Percentiles rank a stretch among this genome's conserved stretches.
phyloP scores from a whole-genome alignment of 2,797 vertebrate species.

The Dendrocincla fuliginosa region DNA sequence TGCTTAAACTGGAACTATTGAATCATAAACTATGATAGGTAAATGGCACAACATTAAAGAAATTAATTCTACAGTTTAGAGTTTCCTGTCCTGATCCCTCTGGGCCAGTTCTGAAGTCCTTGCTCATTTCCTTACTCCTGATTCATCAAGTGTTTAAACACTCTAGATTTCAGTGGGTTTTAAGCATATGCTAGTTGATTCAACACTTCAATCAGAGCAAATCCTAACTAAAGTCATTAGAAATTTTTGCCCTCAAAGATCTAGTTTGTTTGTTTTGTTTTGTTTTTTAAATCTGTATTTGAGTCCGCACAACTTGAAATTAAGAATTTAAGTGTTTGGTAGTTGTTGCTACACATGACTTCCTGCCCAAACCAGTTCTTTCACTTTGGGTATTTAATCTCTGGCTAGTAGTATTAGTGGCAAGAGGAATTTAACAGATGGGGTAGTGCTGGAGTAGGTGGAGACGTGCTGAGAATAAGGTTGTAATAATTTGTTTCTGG shows the following conservation, averaged over 20 bases:
- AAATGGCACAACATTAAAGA: constrained; percentile 40
- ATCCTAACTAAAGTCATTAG: not conserved
- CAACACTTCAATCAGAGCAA: not conserved
- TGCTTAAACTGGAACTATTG: constrained; percentile 27
- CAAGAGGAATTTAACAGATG: constrained; percentile 13
- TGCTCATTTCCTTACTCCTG: constrained; percentile 43
- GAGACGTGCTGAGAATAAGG: not conserved
- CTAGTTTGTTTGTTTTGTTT: not conserved
- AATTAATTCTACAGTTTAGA: not conserved
- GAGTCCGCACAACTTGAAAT: not conserved
- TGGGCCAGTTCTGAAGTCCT: constrained; percentile 2
- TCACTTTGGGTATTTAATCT: constrained; percentile 47
- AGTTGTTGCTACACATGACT: not conserved
- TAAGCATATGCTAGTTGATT: not conserved
- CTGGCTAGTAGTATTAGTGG: not conserved
- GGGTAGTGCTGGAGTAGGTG: not conserved
- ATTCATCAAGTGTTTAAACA: constrained; percentile 37
- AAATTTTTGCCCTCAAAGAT: not conserved
- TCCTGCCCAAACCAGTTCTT: constrained; percentile 62
- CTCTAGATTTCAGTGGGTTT: not conserved
- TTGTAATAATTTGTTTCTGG: not conserved
- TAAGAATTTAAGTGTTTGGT: not conserved
- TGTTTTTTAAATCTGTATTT: not conserved
- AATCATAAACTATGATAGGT: constrained; percentile 3
- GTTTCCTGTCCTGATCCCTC: not conserved